phyloP scores from a whole-genome alignment of 2,113 vertebrate genomes.

The Xenus cinereus region DNA sequence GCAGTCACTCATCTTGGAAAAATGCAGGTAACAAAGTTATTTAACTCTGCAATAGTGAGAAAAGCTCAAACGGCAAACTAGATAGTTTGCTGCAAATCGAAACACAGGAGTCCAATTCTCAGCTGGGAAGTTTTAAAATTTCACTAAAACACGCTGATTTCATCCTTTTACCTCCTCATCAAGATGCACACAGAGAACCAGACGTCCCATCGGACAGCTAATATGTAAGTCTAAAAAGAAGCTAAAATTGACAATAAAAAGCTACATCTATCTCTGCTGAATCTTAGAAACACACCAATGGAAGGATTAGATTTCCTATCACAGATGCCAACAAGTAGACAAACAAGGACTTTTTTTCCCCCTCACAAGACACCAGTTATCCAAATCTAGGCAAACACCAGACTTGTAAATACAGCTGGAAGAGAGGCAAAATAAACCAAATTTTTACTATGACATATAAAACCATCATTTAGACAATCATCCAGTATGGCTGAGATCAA shows the following conservation, averaged over 20 bases:
- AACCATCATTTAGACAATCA: slow-evolving; percentile 24
- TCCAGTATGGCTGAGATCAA: not conserved
- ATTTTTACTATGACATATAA: slow-evolving; percentile 21
- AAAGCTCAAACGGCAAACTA: not conserved
- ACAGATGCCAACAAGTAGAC: slow-evolving; percentile 26
- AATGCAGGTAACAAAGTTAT: not conserved
- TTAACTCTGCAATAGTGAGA: not conserved
- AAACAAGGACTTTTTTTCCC: slow-evolving; percentile 17
- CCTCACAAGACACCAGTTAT: slow-evolving; percentile 30
- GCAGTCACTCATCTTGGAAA: not conserved
- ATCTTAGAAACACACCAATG: slow-evolving; percentile 6
- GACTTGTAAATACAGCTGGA: slow-evolving; percentile 44
- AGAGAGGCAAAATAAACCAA: slow-evolving; percentile 24
- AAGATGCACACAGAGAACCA: not conserved
- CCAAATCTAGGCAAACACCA: slow-evolving; percentile 45
- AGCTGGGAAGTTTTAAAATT: not conserved
- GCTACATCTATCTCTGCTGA: not conserved
- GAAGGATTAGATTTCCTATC: slow-evolving; percentile 11
- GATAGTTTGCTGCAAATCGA: not conserved
- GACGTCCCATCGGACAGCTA: not conserved
- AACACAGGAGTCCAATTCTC: not conserved
- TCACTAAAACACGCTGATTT: not conserved
- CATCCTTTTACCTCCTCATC: slow-evolving; percentile 8
- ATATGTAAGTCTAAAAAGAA: not conserved
- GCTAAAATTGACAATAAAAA: not conserved